phyloP scores from a whole-genome alignment of 1,140 invertebrate genomes.

The Sarcophaga bullata region DNA sequence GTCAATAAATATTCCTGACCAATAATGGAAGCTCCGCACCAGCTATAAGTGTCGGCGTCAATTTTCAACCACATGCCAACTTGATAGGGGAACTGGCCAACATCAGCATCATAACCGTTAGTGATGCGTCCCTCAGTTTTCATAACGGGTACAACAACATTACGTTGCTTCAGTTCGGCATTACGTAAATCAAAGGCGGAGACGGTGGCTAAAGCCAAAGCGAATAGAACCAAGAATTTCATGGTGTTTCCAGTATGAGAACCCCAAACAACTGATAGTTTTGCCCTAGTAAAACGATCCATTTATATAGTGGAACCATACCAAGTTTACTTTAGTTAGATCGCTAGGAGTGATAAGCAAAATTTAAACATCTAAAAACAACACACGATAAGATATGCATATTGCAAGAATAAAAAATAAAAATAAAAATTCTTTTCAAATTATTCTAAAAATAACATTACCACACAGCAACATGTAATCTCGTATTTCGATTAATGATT shows the following conservation, averaged over 20 bases:
- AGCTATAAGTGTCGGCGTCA: conserved; percentile 46
- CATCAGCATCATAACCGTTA: conserved; percentile 52
- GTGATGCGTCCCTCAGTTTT: conserved; percentile 61
- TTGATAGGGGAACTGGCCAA: conserved; percentile 64
- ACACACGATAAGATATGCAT: no score
- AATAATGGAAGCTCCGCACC: conserved; percentile 70
- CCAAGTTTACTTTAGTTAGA: no score
- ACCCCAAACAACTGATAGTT: neutral
- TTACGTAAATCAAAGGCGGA: conserved; percentile 53
- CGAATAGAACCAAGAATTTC: conserved; percentile 59
- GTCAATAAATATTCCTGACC: conserved; percentile 69
- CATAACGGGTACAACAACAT: conserved; percentile 49
- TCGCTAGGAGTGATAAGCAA: no score
- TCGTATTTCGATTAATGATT: no score
- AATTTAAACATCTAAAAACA: no score
- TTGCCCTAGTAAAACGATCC: neutral
- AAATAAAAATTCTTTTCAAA: no score
- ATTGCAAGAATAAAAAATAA: no score
- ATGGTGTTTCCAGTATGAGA: conserved; percentile 42
- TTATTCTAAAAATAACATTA: no score
- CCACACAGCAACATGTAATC: no score
- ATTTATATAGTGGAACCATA: neutral
- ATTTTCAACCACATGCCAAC: conserved; percentile 57
- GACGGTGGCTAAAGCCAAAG: conserved; percentile 56
- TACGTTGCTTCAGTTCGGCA: conserved; percentile 46